Evolutionary conservation across 2,888 invertebrate species (phyloP).

Genomic region (Ferdinandea cuprea): DNA sequence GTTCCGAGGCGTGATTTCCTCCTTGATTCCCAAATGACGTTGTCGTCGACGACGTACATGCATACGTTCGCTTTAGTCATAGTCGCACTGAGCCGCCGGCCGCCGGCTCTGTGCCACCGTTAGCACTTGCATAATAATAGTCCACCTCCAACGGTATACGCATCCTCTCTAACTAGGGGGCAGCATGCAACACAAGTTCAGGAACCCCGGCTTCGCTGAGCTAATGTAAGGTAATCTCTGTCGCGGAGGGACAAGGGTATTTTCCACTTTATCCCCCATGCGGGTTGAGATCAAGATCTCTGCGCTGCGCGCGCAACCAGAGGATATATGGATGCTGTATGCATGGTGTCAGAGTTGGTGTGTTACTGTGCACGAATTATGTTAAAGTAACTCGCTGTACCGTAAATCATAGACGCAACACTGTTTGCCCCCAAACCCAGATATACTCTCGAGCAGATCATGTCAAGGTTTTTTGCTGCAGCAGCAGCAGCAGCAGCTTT

Average conservation of each 20-base stretch:
- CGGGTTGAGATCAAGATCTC: constrained; percentile 46
- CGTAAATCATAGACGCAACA: constrained; percentile 57
- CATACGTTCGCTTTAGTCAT: constrained; percentile 5
- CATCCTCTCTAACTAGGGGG: constrained; percentile 46
- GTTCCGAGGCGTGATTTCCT: constrained; percentile 62
- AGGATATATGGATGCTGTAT: background rate
- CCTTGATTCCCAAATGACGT: constrained; percentile 58
- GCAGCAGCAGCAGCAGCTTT: no score
- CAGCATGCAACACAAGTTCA: constrained; percentile 26
- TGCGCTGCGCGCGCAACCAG: background rate
- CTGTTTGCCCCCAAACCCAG: constrained; percentile 43
- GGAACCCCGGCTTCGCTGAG: background rate
- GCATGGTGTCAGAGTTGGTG: constrained; percentile 57
- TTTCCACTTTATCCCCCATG: constrained; percentile 5
- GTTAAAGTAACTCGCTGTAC: constrained; percentile 59
- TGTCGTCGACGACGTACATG: constrained; percentile 35
- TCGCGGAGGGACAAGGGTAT: background rate
- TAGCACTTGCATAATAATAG: constrained; percentile 66
- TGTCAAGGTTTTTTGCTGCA: constrained; percentile 55
- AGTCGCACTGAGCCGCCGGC: constrained; percentile 26
- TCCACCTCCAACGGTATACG: constrained; percentile 53
- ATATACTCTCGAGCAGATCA: constrained; percentile 15
- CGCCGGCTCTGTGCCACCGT: constrained; percentile 37
- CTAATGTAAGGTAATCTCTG: constrained; percentile 11
- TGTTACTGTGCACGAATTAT: constrained; percentile 60